Base-by-base conservation (phyloP, 2,888 invertebrate genomes). In the Drosophila histrio region DNA sequence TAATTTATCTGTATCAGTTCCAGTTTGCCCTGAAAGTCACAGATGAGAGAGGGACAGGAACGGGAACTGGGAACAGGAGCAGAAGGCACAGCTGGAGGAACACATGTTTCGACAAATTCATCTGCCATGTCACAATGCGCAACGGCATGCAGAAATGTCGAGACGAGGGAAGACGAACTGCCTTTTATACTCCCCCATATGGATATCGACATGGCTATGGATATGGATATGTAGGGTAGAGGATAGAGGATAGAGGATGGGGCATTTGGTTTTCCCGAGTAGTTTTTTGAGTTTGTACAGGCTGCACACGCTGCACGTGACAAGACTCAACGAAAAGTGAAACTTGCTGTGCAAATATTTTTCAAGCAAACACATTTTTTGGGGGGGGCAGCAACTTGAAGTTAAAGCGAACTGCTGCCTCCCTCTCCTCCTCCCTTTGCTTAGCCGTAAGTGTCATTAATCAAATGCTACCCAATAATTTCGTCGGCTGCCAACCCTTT, bases 1-100 rank as follows among this genome's bases (percentile, higher is more conserved):
- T 70, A 86, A 87, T 89, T 89, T 89, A 88, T 89, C 81, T 83
- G 79, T 86, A 87, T 86, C 88, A 87, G 88, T 86, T 85, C 73
- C 86, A 68, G 43, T 46, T 66, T 60, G 54, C 54, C 28, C 59
- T 44, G 39, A 22, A 50, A 26, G 26, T 6, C 54, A 47, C 54
- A 47, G 53, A 21, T 57, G 74, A n/a, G n/a, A n/a, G n/a, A n/a
- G n/a, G n/a, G n/a, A 44, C 63, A 58, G 65, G 13, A 53, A n/a
- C n/a, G n/a, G n/a, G n/a, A n/a, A n/a, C n/a, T n/a, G n/a, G n/a
- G n/a, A n/a, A n/a, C n/a, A n/a, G n/a, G n/a, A n/a, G n/a, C n/a
- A n/a, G n/a, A n/a, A n/a, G n/a, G n/a, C n/a, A n/a, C 84, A 88
- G 87, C 84, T 64, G 84, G 63, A 66, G 70, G 65, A 87, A 85